Evolutionary conservation across 2,113 vertebrate genomes (phyloP).

Genomic region (Acanthisitta chloris): DNA sequence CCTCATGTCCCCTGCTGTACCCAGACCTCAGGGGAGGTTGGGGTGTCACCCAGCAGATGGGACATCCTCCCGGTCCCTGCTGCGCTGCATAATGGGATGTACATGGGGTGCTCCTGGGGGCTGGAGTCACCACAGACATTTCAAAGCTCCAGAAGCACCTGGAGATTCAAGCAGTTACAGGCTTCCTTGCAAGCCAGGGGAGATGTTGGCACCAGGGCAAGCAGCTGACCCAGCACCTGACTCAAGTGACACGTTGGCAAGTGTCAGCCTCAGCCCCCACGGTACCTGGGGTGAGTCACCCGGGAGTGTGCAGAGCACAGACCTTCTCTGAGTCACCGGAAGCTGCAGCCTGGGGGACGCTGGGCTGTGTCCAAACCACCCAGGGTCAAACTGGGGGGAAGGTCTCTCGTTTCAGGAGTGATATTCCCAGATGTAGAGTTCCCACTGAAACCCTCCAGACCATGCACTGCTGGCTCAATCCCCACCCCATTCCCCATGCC

Average conservation of each 20-base stretch:
- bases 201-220: neutral
- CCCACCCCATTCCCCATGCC: too few species aligned
- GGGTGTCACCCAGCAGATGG: neutral
- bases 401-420: too few species aligned
- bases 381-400: neutral
- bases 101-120: rapidly evolving
- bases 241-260: neutral
- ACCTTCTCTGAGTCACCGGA: neutral
- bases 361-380: neutral
- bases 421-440: too few species aligned
- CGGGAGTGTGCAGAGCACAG: neutral
- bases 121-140: neutral
- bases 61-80: neutral
- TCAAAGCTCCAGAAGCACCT: neutral
- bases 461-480: too few species aligned
- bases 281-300: neutral
- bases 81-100: neutral
- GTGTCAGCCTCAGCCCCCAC: neutral
- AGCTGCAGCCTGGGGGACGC: neutral
- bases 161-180: neutral
- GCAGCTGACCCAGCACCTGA: neutral
- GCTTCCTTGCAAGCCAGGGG: neutral
- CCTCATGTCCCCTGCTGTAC: neutral
- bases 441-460: too few species aligned
- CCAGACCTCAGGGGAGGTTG: neutral